These are phyloP conservation scores for Marmota flaviventris DNA, from an alignment of 2,113 vertebrate species.

Conservation along the genomic window DNA sequence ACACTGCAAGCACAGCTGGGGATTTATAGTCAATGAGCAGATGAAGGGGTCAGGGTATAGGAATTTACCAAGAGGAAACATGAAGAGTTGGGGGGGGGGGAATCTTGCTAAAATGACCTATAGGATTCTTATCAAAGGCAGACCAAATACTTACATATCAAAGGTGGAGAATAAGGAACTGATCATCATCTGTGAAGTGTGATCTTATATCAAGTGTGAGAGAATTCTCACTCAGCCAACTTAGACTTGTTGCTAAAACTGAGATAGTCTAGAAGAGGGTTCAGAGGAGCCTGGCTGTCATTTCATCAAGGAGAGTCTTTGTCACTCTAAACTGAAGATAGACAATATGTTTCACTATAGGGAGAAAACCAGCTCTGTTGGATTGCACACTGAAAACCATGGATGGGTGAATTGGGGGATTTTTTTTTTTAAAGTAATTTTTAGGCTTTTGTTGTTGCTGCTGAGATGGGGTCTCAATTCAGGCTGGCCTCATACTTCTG, in stretches of 20 bases:
- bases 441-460: background rate
- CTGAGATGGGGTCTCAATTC: background rate
- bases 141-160: background rate
- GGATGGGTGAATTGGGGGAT: background rate
- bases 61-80: background rate
- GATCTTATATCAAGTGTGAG: background rate
- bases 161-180: background rate
- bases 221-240: background rate
- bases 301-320: constrained; percentile 6
- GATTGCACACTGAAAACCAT: background rate
- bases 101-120: background rate
- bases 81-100: background rate
- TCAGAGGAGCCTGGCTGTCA: background rate
- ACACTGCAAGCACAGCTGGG: background rate
- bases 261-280: background rate
- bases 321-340: background rate
- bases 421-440: background rate
- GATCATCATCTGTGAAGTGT: background rate
- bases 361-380: background rate
- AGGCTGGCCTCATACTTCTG: background rate
- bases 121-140: background rate
- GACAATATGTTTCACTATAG: background rate
- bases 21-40: background rate
- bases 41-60: background rate
- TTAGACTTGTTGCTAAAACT: background rate